These are phyloP conservation scores for Nothura maculosa DNA, from an alignment of 2,797 vertebrate species.

Conservation along the genomic window DNA sequence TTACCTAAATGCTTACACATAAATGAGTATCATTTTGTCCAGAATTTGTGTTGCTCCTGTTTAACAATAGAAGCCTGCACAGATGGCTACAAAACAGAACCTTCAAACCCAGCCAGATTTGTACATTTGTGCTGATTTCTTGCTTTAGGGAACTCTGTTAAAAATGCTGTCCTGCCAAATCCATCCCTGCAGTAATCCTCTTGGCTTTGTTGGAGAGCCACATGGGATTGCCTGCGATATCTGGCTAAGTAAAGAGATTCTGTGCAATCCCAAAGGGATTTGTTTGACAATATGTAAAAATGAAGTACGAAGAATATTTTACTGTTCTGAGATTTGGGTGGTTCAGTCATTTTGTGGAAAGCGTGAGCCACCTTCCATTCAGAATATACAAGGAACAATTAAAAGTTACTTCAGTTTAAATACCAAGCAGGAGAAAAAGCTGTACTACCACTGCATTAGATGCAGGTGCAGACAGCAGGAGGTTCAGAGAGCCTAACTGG, in stretches of 20 bases:
- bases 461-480: not conserved
- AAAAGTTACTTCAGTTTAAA: not conserved
- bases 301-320: constrained; percentile 1
- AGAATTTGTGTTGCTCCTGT: constrained; percentile 35
- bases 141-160: constrained; percentile 55
- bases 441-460: not conserved
- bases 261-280: not conserved
- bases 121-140: constrained; percentile 61
- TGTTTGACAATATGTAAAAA: constrained; percentile 14
- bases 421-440: not conserved
- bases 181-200: constrained; percentile 49
- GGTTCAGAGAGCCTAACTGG: not conserved
- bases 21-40: not conserved
- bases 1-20: not conserved
- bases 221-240: constrained; percentile 47
- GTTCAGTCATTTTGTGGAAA: not conserved
- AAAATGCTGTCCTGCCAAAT: constrained; percentile 50
- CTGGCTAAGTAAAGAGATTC: constrained; percentile 31
- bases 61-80: constrained; percentile 57
- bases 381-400: not conserved
- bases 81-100: constrained; percentile 64
- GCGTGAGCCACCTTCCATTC: not conserved
- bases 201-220: constrained; percentile 50
- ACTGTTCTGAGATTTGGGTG: not conserved
- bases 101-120: constrained; percentile 53